Base-by-base conservation (phyloP, 2,797 vertebrate species). In the Acipenser oxyrinchus region DNA sequence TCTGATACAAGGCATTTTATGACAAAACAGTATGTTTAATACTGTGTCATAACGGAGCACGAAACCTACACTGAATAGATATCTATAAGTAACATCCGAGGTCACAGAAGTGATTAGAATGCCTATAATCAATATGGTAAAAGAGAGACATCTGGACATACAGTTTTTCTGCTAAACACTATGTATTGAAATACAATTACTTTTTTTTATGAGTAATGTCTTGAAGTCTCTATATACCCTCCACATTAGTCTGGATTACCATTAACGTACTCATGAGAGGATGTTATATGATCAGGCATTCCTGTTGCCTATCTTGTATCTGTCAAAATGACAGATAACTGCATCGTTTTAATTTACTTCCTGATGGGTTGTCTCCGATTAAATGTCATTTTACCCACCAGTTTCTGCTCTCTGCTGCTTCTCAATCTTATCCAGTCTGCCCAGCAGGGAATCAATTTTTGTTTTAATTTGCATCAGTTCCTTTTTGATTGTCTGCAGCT, bases 391-490 rank as follows among this genome's bases (percentile, higher is more conserved):
- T 78, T 73, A 85, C 92, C 84, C 82, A 98, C 95, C 95, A 70
- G 85, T 78, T 72, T 97, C 93, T 65, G 84, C 90, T 78, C 91
- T 93, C 86, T 96, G 95, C 82, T 95, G 94, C 75, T 93, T 92
- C 87, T 97, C 95, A 77, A 97, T 94, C 87, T 92, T 98, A 76
- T 96, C 95, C 90, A 98, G 89, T 77, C 93, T 90, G 70, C 93
- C 94, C 77, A 98, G 90, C 81, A 98, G 91, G 69, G 95, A 98
- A 87, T 98, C 96, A 66, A 98, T 95, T 89, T 93, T 98, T 74
- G 90, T 92, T 90, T 98, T 98, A 87, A 98, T 98, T 86, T 98
- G 95, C 52, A 91, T 96, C 88, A 98, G 84, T 84, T 98, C 96
- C 86, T 92, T 94, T 85, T 97, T 98, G 90, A 98, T 98, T 78